These are phyloP conservation scores for Fistularia commersonii DNA, from an alignment of 2,797 vertebrate species.

Conservation along the genomic window DNA sequence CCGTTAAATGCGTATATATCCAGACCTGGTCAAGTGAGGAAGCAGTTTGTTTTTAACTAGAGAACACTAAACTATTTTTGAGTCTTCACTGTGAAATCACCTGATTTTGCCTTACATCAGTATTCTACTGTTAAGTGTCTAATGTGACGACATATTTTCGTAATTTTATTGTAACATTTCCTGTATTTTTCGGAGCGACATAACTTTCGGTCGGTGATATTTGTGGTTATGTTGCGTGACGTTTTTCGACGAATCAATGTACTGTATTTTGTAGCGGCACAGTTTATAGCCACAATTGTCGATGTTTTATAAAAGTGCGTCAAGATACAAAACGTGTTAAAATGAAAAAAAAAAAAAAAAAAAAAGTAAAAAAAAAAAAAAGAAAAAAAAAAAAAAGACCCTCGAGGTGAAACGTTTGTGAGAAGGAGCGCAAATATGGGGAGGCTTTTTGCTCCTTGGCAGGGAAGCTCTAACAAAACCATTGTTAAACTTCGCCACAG, in stretches of 20 bases:
- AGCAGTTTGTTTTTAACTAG: constrained; percentile 51
- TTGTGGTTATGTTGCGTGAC: constrained; percentile 71
- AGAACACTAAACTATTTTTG: constrained; percentile 64
- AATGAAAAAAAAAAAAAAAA: background rate
- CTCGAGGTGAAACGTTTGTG: constrained; percentile 26
- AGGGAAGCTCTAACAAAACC: constrained; percentile 71
- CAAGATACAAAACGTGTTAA: constrained; percentile 19
- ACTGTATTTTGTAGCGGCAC: constrained; percentile 80
- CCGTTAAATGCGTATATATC: constrained; percentile 36
- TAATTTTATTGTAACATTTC: constrained; percentile 68
- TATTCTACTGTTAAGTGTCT: constrained; percentile 77
- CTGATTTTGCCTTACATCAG: constrained; percentile 86
- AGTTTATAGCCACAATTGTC: constrained; percentile 70
- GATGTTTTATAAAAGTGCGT: constrained; percentile 41
- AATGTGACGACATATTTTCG: constrained; percentile 72
- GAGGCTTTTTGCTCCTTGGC: constrained; percentile 74
- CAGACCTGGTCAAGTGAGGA: constrained; percentile 37
- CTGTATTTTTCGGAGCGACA: constrained; percentile 69
- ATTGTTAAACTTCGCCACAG: constrained; percentile 23
- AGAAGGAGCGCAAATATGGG: constrained; percentile 68
- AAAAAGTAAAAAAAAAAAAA: constrained; percentile 4
- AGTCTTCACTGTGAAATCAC: constrained; percentile 85
- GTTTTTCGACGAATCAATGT: constrained; percentile 70
- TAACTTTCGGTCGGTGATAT: constrained; percentile 63
- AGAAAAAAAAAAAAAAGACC: constrained; percentile 4